These are phyloP conservation scores for Pelobates fuscus DNA, from an alignment of 2,113 vertebrate genomes.

Conservation along the genomic window DNA sequence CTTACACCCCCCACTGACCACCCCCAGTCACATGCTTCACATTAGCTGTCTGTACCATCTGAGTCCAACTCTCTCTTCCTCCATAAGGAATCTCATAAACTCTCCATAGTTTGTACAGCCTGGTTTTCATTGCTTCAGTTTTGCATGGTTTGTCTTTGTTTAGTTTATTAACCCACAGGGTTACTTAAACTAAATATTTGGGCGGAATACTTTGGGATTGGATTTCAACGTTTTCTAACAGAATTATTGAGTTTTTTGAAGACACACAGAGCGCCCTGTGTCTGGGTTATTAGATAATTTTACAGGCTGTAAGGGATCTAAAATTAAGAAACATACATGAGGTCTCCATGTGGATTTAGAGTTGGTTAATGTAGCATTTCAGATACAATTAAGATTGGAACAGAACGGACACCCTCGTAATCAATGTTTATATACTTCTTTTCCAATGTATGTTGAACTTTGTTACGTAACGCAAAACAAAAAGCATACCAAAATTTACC, in stretches of 20 bases:
- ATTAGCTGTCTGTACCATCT: constrained; percentile 83
- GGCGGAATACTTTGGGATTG: constrained; percentile 83
- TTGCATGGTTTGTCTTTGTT: constrained; percentile 97
- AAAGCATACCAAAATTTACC: too few species aligned
- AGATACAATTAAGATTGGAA: constrained; percentile 46
- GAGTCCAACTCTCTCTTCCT: constrained; percentile 68
- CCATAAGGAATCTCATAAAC: constrained; percentile 90
- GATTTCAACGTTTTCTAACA: constrained; percentile 86
- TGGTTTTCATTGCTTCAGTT: constrained; percentile 97
- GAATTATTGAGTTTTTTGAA: constrained; percentile 80
- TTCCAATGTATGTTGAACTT: too few species aligned
- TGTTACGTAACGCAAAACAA: too few species aligned
- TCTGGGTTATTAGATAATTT: constrained; percentile 78
- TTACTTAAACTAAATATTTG: constrained; percentile 95
- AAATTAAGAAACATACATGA: constrained; percentile 65
- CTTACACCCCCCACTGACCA: constrained; percentile 48
- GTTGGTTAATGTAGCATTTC: constrained; percentile 43
- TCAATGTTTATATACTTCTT: neutral
- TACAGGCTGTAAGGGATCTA: constrained; percentile 71
- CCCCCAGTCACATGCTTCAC: constrained; percentile 83
- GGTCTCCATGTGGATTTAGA: constrained; percentile 13
- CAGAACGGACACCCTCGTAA: constrained; percentile 27
- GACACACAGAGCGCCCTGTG: constrained; percentile 77
- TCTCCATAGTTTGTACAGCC: constrained; percentile 93
- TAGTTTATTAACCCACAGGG: constrained; percentile 98